phyloP scores from a whole-genome alignment of 2,888 invertebrate species.

The Dinocampus coccinellae region DNA sequence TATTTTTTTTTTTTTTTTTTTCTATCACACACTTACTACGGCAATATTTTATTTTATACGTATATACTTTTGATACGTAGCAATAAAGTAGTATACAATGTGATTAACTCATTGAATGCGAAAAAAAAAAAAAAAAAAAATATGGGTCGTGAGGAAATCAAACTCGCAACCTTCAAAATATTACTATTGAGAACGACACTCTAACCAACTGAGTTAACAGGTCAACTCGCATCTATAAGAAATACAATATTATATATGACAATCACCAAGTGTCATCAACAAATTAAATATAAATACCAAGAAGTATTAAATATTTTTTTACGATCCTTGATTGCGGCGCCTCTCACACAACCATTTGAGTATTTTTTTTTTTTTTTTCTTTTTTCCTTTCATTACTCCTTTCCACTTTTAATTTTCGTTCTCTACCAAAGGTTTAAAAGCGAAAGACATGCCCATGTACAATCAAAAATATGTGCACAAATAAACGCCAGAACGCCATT shows the following conservation, averaged over 20 bases:
- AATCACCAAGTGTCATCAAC: background rate
- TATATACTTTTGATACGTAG: too few relatives aligned
- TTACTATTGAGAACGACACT: background rate
- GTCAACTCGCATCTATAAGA: background rate
- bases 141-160: slow-evolving; percentile 36
- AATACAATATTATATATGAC: background rate
- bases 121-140: too few relatives aligned
- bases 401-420: background rate
- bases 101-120: too few relatives aligned
- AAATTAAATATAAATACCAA: background rate
- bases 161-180: slow-evolving; percentile 47
- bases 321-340: background rate
- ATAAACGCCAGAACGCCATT: slow-evolving; percentile 41
- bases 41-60: too few relatives aligned
- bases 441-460: background rate
- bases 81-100: too few relatives aligned
- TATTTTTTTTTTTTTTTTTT: too few relatives aligned
- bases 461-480: background rate
- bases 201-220: too few relatives aligned
- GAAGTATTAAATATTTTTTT: background rate
- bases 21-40: too few relatives aligned
- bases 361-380: background rate
- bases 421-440: background rate
- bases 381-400: background rate
- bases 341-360: background rate